These are phyloP conservation scores for Pterocles burchelli DNA, from an alignment of 2,113 vertebrate species.

Conservation along the genomic window DNA sequence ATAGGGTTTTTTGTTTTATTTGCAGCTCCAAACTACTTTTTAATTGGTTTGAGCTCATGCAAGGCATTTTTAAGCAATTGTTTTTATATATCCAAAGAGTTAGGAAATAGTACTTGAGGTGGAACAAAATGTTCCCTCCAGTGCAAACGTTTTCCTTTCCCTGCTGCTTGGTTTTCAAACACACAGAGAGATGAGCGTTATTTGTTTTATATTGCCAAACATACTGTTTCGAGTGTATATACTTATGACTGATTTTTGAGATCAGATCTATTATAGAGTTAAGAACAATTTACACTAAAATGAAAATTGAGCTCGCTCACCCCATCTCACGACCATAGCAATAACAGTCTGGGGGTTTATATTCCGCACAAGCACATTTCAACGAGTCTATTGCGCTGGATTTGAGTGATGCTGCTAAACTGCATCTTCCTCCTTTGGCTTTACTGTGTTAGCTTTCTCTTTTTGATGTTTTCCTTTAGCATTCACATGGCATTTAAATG, in stretches of 20 bases:
- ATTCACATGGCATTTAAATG: accelerated
- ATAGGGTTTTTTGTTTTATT: background rate
- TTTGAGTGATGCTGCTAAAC: background rate
- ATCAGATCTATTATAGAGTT: background rate
- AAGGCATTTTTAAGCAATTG: background rate
- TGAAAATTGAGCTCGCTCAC: background rate
- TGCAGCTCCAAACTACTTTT: background rate
- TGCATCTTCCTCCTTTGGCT: background rate
- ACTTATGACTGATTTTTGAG: background rate
- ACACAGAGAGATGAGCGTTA: background rate
- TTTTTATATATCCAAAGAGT: background rate
- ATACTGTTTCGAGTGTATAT: background rate
- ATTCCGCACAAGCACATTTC: background rate
- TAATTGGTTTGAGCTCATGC: background rate
- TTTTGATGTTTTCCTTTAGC: background rate
- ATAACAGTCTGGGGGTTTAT: background rate
- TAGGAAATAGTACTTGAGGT: background rate
- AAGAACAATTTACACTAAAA: background rate
- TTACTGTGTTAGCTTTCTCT: background rate
- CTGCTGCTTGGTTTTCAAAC: background rate
- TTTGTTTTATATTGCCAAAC: background rate
- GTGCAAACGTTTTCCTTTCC: background rate
- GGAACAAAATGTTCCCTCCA: background rate
- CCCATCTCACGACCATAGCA: background rate
- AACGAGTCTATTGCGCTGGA: background rate